These are phyloP conservation scores for Hydrophis major DNA, from an alignment of 2,797 vertebrate genomes.

Conservation along the genomic window DNA sequence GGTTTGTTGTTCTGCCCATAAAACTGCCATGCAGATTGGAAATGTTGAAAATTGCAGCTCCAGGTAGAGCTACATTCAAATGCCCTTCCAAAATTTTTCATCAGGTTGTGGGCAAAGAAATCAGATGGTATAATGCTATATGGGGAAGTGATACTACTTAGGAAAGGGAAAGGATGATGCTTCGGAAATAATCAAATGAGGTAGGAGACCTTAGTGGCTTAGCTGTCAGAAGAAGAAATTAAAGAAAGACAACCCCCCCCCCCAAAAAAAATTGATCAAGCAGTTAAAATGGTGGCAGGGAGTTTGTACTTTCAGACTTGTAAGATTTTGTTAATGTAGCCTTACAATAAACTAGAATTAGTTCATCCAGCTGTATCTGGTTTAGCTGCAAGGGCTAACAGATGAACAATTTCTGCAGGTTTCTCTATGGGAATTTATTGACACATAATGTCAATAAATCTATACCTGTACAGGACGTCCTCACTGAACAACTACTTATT, in stretches of 20 bases:
- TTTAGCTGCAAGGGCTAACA: too few relatives aligned
- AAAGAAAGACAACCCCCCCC: too few relatives aligned
- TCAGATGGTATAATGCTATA: not conserved
- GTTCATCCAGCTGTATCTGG: too few relatives aligned
- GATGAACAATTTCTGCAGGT: too few relatives aligned
- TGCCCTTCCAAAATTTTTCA: not conserved
- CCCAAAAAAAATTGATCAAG: too few relatives aligned
- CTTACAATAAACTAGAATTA: too few relatives aligned
- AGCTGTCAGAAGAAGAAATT: too few relatives aligned
- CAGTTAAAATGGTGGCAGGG: too few relatives aligned
- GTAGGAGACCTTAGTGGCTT: too few relatives aligned
- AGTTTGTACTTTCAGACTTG: too few relatives aligned
- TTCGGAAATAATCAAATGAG: not conserved
- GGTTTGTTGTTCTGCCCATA: not conserved
- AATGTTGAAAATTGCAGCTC: not conserved
- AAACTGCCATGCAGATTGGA: not conserved
- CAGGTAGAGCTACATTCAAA: not conserved
- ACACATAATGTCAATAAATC: not conserved
- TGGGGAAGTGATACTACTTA: not conserved
- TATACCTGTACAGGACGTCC: not conserved
- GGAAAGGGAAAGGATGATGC: not conserved
- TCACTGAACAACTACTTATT: not conserved
- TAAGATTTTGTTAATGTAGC: too few relatives aligned
- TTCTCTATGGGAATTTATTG: too few relatives aligned
- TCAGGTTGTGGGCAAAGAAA: not conserved